Base-by-base conservation (phyloP, 1,140 invertebrate genomes). In the Eriocheir sinensis region DNA sequence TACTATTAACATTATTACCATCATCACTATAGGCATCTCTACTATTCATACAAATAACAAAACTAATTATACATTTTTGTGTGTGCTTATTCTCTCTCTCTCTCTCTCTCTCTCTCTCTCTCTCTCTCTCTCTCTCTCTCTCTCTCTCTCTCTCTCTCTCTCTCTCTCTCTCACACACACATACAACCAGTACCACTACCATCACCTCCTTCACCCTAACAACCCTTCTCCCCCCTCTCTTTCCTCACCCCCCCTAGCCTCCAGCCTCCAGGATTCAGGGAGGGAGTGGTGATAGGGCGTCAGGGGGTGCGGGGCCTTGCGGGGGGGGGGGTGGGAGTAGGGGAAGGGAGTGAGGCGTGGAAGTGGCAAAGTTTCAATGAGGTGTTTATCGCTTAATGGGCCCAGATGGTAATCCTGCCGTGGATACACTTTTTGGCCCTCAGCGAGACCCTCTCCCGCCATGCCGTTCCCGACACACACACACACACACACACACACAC, bases 301-400 rank as follows among this genome's bases (percentile, higher is more conserved):
- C n/a, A 21, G 60, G 1, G 60, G 60, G 60, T 21, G 60, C 21
- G 60, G 85, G n/a, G n/a, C n/a, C n/a, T n/a, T n/a, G n/a, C 89
- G 30, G 85, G 85, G 44, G 86, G 21, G n/a, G 44, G 86, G 32
- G 30, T 4, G 40, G 86, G 86, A 15, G 83, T 8, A n/a, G 6
- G 60, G 1, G 60, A 0, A 21, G 60, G 1, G 60, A n/a, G 60
- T 21, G 60, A n/a, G 60, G 85, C 85, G 38, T 88, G 85, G 85
- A 88, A 88, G 85, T 88, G 85, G 85, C 85, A 91, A 91, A 91
- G 89, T 91, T 91, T 91, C 89, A 91, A 91, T 91, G 89, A 91
- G 89, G 89, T 91, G 89, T 91, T 91, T 91, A 91, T 91, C 89
- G 89, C 38, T 91, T 91, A 91, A 91, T 91, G 89, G 89, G 30